Base-by-base conservation (phyloP, 2,797 vertebrate species). In the Tauraco hartlaubi region DNA sequence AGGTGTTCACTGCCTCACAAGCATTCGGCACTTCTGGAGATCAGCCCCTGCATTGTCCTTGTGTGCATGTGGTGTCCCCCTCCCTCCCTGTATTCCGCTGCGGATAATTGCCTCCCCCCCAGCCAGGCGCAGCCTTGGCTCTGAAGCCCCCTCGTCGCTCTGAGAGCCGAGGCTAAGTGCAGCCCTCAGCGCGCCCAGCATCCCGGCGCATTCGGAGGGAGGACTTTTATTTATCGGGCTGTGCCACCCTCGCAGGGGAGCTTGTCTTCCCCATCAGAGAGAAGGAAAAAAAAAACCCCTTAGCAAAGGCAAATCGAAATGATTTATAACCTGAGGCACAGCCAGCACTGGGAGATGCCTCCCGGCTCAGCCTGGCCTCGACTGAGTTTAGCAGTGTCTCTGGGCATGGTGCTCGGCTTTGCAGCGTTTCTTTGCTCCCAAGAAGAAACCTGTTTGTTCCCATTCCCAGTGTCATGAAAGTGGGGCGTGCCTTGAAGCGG, bases 91-190 rank as follows among this genome's bases (percentile, higher is more conserved):
- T 13, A 67, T 73, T 86, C 93, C 31, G 2, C 9, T 4, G 68
- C 6, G 12, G 85, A 68, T 92, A 92, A 95, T 95, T 95, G 58
- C 75, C 55, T 89, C 23, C 29, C 31, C 21, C 26, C 11, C 20
- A 72, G 37, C 85, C 63, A 85, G 88, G 85, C 25, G 2, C 76
- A 92, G 86, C 86, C 71, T 84, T 86, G 74, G 51, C 68, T 97
- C 84, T 89, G 89, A 87, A 93, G 92, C 58, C 87, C 39, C 88
- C 90, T 96, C 5, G 4, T 76, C 79, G 67, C 86, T 90, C 83
- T 58, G 68, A 95, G 78, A 88, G 75, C 43, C 0, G 26, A 82
- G 52, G 68, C 75, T 83, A 88, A 95, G 88, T 79, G 91, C 72
- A 89, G 75, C 61, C 75, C 89, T 79, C 83, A 63, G 75, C 4